These are phyloP conservation scores for Blastobasis lacticolella DNA, from an alignment of 2,888 invertebrate genomes.

Conservation along the genomic window DNA sequence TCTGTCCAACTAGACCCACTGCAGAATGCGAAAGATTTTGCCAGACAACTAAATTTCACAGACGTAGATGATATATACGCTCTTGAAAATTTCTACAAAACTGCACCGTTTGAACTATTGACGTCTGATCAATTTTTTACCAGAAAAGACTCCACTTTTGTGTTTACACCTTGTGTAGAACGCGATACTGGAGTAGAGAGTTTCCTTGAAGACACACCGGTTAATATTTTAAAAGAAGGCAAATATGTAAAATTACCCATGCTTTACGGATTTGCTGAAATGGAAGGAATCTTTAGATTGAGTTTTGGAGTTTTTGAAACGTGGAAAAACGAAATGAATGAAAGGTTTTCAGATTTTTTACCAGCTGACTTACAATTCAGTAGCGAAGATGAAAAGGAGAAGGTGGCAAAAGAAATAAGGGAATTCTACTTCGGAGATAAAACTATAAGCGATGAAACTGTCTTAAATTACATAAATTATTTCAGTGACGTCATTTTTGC, in stretches of 20 bases:
- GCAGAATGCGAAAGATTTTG: conserved; percentile 26
- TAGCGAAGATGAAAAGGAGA: conserved; percentile 22
- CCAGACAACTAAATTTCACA: conserved; percentile 21
- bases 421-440: conserved; percentile 30
- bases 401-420: conserved; percentile 26
- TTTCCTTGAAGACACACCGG: conserved; percentile 33
- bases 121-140: conserved; percentile 16
- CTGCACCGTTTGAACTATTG: conserved; percentile 23
- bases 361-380: conserved; percentile 35
- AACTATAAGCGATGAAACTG: conserved; percentile 17
- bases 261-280: conserved; percentile 36
- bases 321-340: conserved; percentile 36
- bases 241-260: conserved; percentile 30
- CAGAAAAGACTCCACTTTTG: conserved; percentile 19
- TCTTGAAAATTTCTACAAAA: conserved; percentile 37
- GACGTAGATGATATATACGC: conserved; percentile 27
- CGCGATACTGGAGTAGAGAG: conserved; percentile 16
- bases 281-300: conserved; percentile 36
- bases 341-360: conserved; percentile 41
- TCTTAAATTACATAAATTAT: conserved; percentile 28
- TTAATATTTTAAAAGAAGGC: conserved; percentile 28
- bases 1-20: conserved; percentile 31
- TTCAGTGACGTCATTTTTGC: conserved; percentile 29
- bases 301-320: conserved; percentile 17
- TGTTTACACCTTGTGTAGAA: conserved; percentile 16